Base-by-base conservation (phyloP, 2,888 invertebrate genomes). In the Bhutanitis thaidina region DNA sequence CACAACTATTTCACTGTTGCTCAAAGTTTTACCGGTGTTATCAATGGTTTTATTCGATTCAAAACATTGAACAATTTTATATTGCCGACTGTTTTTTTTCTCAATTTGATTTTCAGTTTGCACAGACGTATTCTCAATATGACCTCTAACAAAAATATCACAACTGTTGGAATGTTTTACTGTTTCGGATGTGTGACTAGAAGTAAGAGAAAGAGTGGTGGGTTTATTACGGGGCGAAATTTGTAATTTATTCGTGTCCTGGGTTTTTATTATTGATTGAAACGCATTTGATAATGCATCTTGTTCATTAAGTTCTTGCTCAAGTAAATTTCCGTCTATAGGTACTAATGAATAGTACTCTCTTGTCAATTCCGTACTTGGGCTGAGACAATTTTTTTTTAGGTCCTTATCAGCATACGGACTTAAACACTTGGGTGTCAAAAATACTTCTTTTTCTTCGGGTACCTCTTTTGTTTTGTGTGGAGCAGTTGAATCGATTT, bases 241-340 rank as follows among this genome's bases (percentile, higher is more conserved):
- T 54, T 70, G 67, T 46, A 61, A 60, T 64, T 74, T 71, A 56
- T 63, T 68, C 50, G 65, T 54, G 56, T 72, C 67, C 49, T 80
- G 82, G 2, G 74, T 66, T 64, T 79, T 79, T 62, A 80, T 81
- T 53, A 90, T 89, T 51, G 81, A 83, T 54, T 87, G 77, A 71
- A 91, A 90, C 41, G 90, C 90, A 66, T 78, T 77, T 36, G 89
- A 88, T 34, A 91, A 73, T 38, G 77, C 85, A 65, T 91, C 90
- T 67, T 91, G 91, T 69, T 91, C 91, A 25, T 74, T 81, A 13
- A 91, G 75, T 67, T 91, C 91, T 64, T 82, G 85, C 41, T 90
- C 90, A 59, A 90, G 65, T 55, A 83, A 69, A 53, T 76, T 77
- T 29, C 71, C 70, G 44, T 86, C 85, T 55, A 82, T 77, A 20